Evolutionary conservation across 30 jellyfish, hydroid and myxozoan species (phyloP), one percentile per base, ranked within the genome.

Genomic region (Cassiopea xamachana): DNA sequence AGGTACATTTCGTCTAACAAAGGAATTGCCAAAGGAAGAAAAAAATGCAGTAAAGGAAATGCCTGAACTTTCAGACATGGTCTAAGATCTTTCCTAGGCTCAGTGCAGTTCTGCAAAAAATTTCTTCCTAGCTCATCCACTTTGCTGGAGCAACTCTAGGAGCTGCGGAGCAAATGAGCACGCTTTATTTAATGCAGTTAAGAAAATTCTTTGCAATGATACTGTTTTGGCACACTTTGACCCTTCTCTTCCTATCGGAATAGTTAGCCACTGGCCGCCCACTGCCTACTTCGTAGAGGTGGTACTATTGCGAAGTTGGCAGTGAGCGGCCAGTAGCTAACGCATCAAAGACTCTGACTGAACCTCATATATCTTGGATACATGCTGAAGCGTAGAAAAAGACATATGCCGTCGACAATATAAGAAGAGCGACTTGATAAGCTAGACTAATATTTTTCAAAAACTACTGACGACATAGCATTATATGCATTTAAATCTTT

Each of bases 221-320:
- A 74, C 87, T 5, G 94, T 86, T 6, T 92, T 86, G 18, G 94
- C 91, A 55, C 94, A 87, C 61, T 87, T 48, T 67, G 85, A 87
- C 71, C 91, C 82, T 44, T 58, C 70, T 13, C 91, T 48, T 6
- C 91, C 67, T 16, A 75, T 87, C 19, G 92, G 94, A 60, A 68
- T 77, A 15, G 51, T 87, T 12, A 77, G 94, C 69, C 86, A 76
- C 62, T 27, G 39, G 39, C 86, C 92, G 55, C 74, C 93, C 27
- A 61, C 69, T 58, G 86, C 49, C 6, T 83, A 86, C 12, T 74
- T 75, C 18, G 94, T 86, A 19, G 94, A 82, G 2, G 86, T 86
- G 43, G 64, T 77, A 86, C 81, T 64, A 74, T 7, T 86, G 49
- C 60, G 55, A 44, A 60, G 91, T 69, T 61, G 84, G 91, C 73